A percentile compares a stretch with the other conserved stretches of the same genome.
These are phyloP conservation scores for Rattus rattus DNA, from an alignment of 2,113 vertebrate species.

Conservation along the genomic window DNA sequence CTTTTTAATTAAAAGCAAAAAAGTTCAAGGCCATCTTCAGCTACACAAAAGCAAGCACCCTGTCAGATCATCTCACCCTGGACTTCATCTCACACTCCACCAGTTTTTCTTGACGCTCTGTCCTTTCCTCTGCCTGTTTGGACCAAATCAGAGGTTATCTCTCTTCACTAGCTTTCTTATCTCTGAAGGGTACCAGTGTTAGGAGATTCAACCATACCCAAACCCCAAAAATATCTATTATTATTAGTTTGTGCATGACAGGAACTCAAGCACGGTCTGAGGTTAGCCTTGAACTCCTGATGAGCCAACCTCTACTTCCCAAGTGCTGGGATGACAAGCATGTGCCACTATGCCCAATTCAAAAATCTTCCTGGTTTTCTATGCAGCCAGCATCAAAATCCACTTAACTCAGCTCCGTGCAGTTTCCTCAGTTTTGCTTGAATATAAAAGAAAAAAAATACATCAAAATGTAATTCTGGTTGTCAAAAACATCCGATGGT, in stretches of 20 bases:
- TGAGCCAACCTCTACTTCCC: neutral
- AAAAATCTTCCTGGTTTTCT: neutral
- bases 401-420: no score
- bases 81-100: accelerated
- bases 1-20: neutral
- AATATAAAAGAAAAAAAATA: neutral
- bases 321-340: neutral
- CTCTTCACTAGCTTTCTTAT: neutral
- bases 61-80: neutral
- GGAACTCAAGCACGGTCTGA: no score
- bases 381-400: neutral
- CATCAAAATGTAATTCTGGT: neutral
- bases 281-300: neutral
- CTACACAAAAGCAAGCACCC: neutral
- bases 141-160: neutral
- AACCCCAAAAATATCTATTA: neutral
- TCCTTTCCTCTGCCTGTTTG: neutral
- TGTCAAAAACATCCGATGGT: neutral
- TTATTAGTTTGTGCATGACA: neutral
- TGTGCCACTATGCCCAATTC: neutral
- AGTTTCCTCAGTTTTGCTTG: neutral
- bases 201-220: neutral
- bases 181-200: neutral
- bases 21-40: neutral
- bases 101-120: neutral